These are phyloP conservation scores for Eulacestoma nigropectus DNA, from an alignment of 2,113 vertebrate genomes.

Conservation along the genomic window DNA sequence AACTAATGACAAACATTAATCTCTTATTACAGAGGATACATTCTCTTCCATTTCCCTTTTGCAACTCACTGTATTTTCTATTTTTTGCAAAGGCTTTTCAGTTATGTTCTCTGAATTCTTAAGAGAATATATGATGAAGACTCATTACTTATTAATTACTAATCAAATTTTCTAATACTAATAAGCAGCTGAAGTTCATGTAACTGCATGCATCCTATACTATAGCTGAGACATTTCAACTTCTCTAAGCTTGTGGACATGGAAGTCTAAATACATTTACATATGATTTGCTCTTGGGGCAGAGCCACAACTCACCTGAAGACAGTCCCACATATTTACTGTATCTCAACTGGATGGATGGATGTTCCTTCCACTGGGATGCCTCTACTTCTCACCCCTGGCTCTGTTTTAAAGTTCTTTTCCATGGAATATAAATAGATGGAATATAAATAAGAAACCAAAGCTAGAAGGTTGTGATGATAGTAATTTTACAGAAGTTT, in stretches of 20 bases:
- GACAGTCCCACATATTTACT: neutral
- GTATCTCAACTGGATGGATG: fast-evolving
- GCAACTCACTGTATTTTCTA: neutral
- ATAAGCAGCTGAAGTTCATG: neutral
- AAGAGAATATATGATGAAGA: neutral
- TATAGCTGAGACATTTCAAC: neutral
- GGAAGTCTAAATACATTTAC: neutral
- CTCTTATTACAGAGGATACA: slow-evolving; percentile 24
- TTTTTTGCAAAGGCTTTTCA: neutral
- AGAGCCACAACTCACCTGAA: neutral
- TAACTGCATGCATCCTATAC: neutral
- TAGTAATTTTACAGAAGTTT: neutral
- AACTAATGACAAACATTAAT: slow-evolving; percentile 39
- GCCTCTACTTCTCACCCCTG: neutral
- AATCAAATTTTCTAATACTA: neutral
- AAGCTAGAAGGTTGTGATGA: neutral
- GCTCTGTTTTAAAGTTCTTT: neutral
- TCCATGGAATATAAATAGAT: neutral
- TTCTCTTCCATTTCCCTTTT: neutral
- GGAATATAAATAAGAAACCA: neutral
- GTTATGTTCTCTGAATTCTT: neutral
- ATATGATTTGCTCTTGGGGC: neutral
- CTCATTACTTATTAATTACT: neutral
- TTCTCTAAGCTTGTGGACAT: neutral
- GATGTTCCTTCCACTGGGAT: neutral